Conservation (phyloP, 2,797 vertebrate genomes). For the Molossus alvarezi region DNA sequence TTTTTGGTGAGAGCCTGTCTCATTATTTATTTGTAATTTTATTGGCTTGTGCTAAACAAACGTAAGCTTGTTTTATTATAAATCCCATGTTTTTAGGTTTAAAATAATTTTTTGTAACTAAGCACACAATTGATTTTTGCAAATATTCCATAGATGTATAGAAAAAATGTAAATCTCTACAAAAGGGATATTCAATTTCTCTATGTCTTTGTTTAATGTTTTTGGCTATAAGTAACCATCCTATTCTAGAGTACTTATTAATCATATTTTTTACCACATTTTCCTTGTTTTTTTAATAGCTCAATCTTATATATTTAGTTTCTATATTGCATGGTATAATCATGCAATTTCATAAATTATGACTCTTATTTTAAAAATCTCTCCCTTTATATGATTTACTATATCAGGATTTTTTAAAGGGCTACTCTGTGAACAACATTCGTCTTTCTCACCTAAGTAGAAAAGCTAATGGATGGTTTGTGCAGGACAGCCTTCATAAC, state of each 20-base stretch:
- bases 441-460: neutral
- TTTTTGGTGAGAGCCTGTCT: neutral
- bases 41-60: slow-evolving; percentile 16
- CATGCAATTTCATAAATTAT: slow-evolving; percentile 16
- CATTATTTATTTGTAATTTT: slow-evolving; percentile 2
- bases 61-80: no score
- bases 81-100: neutral
- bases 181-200: neutral
- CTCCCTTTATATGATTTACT: neutral
- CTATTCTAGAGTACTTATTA: neutral
- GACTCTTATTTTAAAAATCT: neutral
- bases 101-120: slow-evolving; percentile 17
- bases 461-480: neutral
- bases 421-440: neutral
- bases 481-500: neutral
- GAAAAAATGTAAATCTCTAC: neutral
- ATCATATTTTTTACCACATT: neutral
- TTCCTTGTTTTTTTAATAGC: neutral
- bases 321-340: neutral
- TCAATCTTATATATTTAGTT: neutral
- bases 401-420: slow-evolving; percentile 28
- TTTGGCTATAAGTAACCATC: neutral
- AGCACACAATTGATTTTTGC: neutral
- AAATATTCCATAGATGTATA: neutral
- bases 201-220: neutral